phyloP scores from a whole-genome alignment of 2,888 invertebrate genomes.

The Brachylomia viminalis region DNA sequence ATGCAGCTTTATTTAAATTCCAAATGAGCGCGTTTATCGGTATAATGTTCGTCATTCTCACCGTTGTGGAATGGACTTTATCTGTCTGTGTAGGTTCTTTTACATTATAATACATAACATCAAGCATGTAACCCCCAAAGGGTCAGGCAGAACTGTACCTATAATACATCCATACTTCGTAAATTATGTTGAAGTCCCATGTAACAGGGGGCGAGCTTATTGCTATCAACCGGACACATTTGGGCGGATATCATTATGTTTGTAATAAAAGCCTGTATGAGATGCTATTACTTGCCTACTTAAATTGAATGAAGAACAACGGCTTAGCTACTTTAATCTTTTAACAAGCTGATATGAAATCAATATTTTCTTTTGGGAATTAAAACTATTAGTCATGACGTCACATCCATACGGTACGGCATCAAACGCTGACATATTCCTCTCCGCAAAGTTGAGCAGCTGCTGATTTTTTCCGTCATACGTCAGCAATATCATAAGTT shows the following conservation, averaged over 20 bases:
- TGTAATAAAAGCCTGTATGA: background rate
- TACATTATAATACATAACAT: background rate
- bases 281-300: background rate
- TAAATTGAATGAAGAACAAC: background rate
- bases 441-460: slow-evolving; percentile 16
- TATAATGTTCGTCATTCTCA: too few species aligned
- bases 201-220: background rate
- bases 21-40: background rate
- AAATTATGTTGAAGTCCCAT: background rate
- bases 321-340: too few species aligned
- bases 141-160: background rate
- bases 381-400: slow-evolving; percentile 14
- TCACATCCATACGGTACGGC: background rate
- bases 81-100: background rate
- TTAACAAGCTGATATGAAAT: background rate
- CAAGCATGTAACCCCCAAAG: background rate
- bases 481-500: slow-evolving; percentile 54
- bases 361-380: background rate
- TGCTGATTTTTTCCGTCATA: slow-evolving; percentile 41
- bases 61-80: background rate
- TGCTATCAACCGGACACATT: background rate
- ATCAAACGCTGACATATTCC: slow-evolving; percentile 10
- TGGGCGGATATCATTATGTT: background rate
- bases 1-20: background rate
- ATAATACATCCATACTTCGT: background rate